Conservation (phyloP, 2,113 vertebrate species). For the Strix aluco region DNA sequence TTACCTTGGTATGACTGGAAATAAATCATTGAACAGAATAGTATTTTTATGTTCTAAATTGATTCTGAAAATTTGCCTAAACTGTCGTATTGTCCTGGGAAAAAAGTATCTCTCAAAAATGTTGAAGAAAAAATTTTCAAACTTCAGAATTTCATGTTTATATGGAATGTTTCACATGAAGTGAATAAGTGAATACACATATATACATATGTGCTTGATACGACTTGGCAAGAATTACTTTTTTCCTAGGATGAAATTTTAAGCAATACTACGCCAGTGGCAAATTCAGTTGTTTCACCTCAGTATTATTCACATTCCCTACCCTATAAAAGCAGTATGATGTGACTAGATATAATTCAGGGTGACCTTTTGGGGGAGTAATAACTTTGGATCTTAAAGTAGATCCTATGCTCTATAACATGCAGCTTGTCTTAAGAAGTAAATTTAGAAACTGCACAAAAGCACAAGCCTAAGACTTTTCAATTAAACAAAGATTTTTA, state of each 20-base stretch:
- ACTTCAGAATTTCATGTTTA: background rate
- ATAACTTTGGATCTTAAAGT: background rate
- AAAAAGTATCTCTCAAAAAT: background rate
- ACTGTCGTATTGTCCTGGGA: background rate
- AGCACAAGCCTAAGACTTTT: background rate
- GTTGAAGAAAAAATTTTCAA: background rate
- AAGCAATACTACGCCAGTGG: background rate
- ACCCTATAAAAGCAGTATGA: background rate
- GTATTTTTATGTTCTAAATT: background rate
- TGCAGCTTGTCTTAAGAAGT: background rate
- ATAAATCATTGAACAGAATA: background rate
- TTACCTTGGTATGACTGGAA: background rate
- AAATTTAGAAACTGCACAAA: background rate
- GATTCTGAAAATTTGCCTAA: background rate
- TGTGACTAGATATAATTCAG: background rate
- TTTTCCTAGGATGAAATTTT: background rate
- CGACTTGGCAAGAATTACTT: background rate
- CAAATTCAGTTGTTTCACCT: background rate
- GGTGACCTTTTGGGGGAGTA: background rate
- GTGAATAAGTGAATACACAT: background rate
- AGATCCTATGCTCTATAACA: fast-evolving
- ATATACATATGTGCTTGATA: background rate
- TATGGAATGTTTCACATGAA: background rate
- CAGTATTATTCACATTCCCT: background rate
- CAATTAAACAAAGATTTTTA: background rate